These are phyloP conservation scores for Rotaria macrura DNA, from an alignment of 2,888 invertebrate species.

Conservation along the genomic window DNA sequence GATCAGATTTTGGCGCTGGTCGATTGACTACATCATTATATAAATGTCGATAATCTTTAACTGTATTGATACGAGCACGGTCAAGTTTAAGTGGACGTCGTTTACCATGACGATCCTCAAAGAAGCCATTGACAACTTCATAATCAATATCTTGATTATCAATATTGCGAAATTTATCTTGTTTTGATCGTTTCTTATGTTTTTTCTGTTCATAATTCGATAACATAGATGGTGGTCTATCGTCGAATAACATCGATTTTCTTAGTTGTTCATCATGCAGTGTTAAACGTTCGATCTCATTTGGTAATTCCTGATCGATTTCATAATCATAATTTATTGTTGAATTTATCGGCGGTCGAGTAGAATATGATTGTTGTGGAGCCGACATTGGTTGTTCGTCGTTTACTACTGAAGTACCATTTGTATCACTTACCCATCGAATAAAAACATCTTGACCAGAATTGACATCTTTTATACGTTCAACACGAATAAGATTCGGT, in stretches of 20 bases:
- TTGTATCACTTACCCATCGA: constrained; percentile 23
- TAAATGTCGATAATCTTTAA: background rate
- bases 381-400: background rate
- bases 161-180: background rate
- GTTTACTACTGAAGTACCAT: background rate
- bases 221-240: background rate
- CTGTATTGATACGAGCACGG: background rate
- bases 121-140: background rate
- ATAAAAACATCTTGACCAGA: constrained; percentile 31
- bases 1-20: background rate
- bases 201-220: background rate
- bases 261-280: background rate
- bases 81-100: background rate
- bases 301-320: background rate
- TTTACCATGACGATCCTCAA: background rate
- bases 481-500: constrained; percentile 27
- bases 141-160: background rate
- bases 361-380: background rate
- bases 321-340: background rate
- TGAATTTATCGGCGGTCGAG: background rate
- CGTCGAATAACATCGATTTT: background rate
- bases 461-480: constrained; percentile 28
- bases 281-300: background rate
- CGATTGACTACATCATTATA: background rate
- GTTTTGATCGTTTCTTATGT: background rate